These are phyloP conservation scores for Tipula confusa DNA, from an alignment of 2,888 invertebrate species.

Conservation along the genomic window DNA sequence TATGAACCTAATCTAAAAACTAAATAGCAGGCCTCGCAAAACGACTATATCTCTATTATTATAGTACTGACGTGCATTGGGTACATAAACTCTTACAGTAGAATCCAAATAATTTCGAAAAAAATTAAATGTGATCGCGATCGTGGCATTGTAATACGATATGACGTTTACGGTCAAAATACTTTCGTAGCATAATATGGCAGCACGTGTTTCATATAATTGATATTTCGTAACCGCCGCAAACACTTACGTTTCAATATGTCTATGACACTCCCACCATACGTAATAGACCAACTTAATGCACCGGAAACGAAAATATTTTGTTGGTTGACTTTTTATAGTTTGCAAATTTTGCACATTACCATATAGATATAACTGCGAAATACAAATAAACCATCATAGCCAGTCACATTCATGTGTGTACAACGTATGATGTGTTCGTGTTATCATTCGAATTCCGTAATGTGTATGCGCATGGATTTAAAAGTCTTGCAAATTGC, in stretches of 20 bases:
- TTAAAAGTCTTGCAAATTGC: not conserved
- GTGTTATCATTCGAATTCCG: not conserved
- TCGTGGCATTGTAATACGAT: no score
- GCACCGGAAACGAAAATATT: not conserved
- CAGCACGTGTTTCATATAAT: not conserved
- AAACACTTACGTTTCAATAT: not conserved
- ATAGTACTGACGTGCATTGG: no score
- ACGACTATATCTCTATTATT: no score
- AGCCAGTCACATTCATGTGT: not conserved
- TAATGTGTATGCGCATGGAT: not conserved
- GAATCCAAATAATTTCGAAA: no score
- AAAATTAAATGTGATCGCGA: no score
- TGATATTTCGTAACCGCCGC: not conserved
- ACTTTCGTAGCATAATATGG: no score
- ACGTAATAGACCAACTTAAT: not conserved
- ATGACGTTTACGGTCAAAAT: no score
- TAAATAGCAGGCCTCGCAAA: no score
- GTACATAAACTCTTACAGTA: no score
- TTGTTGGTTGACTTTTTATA: not conserved
- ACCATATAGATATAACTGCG: not conserved
- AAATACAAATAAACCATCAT: not conserved
- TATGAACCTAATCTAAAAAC: no score
- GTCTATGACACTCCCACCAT: not conserved
- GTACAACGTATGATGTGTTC: not conserved
- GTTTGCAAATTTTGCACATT: not conserved